These are phyloP conservation scores for Felis chaus DNA, from an alignment of 2,113 vertebrate genomes.

Conservation along the genomic window DNA sequence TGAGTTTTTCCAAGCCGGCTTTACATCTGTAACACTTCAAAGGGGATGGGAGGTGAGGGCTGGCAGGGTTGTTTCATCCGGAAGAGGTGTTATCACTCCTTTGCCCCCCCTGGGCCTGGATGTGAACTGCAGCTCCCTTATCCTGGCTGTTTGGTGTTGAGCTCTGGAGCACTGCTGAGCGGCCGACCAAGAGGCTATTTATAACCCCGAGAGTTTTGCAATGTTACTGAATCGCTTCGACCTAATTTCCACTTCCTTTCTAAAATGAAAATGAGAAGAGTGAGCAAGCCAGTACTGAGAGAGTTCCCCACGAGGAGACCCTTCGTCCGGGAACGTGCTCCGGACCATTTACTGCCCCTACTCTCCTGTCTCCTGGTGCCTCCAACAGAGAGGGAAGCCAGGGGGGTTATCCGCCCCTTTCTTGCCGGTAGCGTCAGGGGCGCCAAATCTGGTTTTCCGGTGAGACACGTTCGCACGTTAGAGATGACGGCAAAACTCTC, in stretches of 20 bases:
- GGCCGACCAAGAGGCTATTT: slow-evolving; percentile 47
- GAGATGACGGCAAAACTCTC: not conserved
- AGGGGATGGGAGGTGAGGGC: not conserved
- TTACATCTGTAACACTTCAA: not conserved
- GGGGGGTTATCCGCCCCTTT: not conserved
- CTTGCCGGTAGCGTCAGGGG: not conserved
- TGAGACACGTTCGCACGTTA: not conserved
- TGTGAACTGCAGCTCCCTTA: not conserved
- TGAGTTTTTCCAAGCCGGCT: not conserved
- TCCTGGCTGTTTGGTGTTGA: not conserved
- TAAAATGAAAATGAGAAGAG: slow-evolving; percentile 52
- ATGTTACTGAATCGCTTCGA: slow-evolving; percentile 43
- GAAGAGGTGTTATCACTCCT: not conserved
- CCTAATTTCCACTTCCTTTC: slow-evolving; percentile 70
- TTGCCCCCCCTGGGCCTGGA: not conserved
- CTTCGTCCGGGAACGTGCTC: not conserved
- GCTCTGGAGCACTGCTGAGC: not conserved
- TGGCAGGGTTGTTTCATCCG: not conserved
- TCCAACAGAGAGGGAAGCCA: not conserved
- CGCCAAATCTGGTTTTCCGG: not conserved
- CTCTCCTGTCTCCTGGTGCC: not conserved
- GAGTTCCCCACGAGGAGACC: slow-evolving; percentile 11
- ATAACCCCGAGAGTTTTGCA: slow-evolving; percentile 68
- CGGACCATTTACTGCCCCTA: not conserved
- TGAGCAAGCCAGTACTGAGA: slow-evolving; percentile 36